phyloP scores from a whole-genome alignment of 1,140 invertebrate genomes.

The Ganaspis sp. region DNA sequence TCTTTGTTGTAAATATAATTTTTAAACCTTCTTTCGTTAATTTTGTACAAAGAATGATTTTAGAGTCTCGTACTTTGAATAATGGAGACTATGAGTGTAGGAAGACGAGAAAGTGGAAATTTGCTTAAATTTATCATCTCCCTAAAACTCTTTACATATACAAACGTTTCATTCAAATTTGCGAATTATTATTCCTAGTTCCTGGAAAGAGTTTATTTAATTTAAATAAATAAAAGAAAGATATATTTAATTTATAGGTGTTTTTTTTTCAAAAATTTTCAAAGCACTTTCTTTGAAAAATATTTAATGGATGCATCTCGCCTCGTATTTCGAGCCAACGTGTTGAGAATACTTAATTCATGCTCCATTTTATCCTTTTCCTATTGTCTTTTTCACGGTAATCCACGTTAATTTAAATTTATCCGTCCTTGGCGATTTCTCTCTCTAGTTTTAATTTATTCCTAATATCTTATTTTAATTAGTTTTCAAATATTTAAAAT shows the following conservation, averaged over 20 bases:
- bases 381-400: not conserved
- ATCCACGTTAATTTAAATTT: not conserved
- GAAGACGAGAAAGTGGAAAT: not conserved
- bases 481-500: constrained; percentile 38
- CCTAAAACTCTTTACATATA: not conserved
- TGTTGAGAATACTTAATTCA: constrained; percentile 26
- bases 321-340: constrained; percentile 5
- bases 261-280: not conserved
- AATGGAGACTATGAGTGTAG: not conserved
- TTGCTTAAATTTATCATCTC: not conserved
- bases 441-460: not conserved
- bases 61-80: not conserved
- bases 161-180: not conserved
- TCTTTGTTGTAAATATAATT: too few relatives aligned
- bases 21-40: too few relatives aligned
- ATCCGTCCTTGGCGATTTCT: not conserved
- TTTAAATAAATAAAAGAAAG: not conserved
- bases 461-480: constrained; percentile 36
- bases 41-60: not conserved
- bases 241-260: not conserved
- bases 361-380: constrained; percentile 9
- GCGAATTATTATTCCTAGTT: not conserved
- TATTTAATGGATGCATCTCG: constrained; percentile 1
- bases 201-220: too few relatives aligned
- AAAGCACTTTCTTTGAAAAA: not conserved